Conservation (phyloP, 2,888 invertebrate genomes). For the Diarsia brunnea region DNA sequence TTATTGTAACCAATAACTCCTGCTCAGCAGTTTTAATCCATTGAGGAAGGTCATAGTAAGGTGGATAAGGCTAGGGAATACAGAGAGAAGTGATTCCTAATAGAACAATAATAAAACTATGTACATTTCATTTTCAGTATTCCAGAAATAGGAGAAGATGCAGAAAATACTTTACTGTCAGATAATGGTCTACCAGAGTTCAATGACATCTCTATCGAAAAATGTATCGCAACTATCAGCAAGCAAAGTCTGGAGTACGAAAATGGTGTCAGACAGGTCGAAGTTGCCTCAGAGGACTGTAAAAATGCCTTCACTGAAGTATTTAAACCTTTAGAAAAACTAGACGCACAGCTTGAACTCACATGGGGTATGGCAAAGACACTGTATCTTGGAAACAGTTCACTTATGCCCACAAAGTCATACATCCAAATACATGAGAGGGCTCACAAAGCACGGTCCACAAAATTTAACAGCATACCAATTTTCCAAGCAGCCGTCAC, state of each 20-base stretch:
- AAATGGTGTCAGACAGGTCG: conserved; percentile 93
- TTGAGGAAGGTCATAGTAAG: not conserved
- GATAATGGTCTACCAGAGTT: conserved; percentile 95
- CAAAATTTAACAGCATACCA: conserved; percentile 93
- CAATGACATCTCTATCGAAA: conserved; percentile 94
- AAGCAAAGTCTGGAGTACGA: conserved; percentile 96
- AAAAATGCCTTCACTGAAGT: conserved; percentile 93
- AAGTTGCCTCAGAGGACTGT: conserved; percentile 85
- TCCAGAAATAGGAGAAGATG: conserved; percentile 96
- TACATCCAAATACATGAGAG: conserved; percentile 95
- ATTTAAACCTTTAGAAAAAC: conserved; percentile 94
- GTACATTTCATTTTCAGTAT: conserved; percentile 88
- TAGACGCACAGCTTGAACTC: conserved; percentile 93
- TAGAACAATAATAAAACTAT: not conserved
- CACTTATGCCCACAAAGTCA: conserved; percentile 94
- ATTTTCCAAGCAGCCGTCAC: conserved; percentile 93
- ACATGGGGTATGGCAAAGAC: conserved; percentile 97
- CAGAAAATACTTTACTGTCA: conserved; percentile 94
- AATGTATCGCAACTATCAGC: conserved; percentile 96
- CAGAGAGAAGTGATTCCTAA: not conserved
- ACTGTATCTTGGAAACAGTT: conserved; percentile 94
- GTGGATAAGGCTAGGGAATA: not conserved
- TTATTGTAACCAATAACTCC: not conserved
- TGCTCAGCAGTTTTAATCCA: no score
- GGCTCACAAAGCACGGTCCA: conserved; percentile 93